These are phyloP conservation scores for Mesaphorura yosii DNA, from an alignment of 1,140 invertebrate genomes.

Conservation along the genomic window DNA sequence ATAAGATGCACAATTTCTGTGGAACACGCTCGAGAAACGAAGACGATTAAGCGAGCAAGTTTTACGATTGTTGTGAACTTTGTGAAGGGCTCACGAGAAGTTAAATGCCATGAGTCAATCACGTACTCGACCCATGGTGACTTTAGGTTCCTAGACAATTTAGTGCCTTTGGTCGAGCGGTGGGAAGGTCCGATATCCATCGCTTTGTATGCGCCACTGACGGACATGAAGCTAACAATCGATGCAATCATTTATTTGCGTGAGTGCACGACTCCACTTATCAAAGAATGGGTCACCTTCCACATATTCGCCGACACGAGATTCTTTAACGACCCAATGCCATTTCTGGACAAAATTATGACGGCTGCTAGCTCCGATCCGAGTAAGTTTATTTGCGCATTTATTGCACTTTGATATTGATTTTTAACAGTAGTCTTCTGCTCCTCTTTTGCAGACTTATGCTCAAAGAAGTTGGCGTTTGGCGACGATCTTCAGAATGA, in stretches of 20 bases:
- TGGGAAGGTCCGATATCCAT: slow-evolving; percentile 40
- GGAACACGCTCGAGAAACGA: too few relatives aligned
- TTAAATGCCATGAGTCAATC: slow-evolving; percentile 35
- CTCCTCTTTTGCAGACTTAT: not conserved
- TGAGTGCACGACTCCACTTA: slow-evolving; percentile 28
- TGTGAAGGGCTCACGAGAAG: not conserved
- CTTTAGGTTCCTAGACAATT: slow-evolving; percentile 38
- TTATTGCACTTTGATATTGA: not conserved
- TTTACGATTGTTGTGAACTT: not conserved
- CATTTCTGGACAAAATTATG: not conserved
- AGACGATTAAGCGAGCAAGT: not conserved
- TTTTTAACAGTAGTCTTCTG: not conserved
- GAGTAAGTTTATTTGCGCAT: not conserved
- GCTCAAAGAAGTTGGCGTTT: slow-evolving; percentile 2
- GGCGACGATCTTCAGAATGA: slow-evolving; percentile 44
- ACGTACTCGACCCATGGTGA: slow-evolving; percentile 41
- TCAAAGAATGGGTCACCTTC: slow-evolving; percentile 32
- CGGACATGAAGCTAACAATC: slow-evolving; percentile 31
- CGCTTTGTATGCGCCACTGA: slow-evolving; percentile 38
- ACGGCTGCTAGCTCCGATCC: not conserved
- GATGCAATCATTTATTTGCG: slow-evolving; percentile 32
- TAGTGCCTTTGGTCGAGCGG: slow-evolving; percentile 35
- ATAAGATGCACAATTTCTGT: too few relatives aligned
- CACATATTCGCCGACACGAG: slow-evolving; percentile 32
- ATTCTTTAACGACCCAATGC: not conserved